Evolutionary conservation across 2,888 invertebrate genomes (phyloP), one percentile per base, ranked within the genome.

Genomic region (Endomychus coccineus): DNA sequence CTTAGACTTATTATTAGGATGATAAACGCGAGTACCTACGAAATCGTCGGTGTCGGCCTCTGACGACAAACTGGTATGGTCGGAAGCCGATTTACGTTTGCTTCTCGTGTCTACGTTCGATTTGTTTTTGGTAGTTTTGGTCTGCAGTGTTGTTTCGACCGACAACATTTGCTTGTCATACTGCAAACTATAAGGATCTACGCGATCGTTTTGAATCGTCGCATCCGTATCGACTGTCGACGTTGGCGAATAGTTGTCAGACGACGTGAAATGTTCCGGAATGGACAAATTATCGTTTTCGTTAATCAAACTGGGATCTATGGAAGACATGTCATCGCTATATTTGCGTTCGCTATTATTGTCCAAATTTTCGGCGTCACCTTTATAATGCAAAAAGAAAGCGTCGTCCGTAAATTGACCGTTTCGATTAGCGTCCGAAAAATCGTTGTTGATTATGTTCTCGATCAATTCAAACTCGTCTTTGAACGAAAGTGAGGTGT

Each of bases 231-330:
- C 54, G 14, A 44, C 43, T 9, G 51, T 54, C n/a, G 55, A 55
- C 14, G 49, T 50, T 2, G 59, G 56, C 6, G 60, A 61, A 19
- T 45, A 50, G 29, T 54, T 48, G 34, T 57, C 55, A 7, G n/a
- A n/a, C 11, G 25, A 24, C 4, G 19, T 42, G 16, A 58, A 42
- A 46, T 58, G 47, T 23, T 62, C 62, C 9, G 64, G 64, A 31
- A 80, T 75, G 11, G 78, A 73, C 31, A 81, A 66, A 65, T 80
- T 80, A 60, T 81, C 80, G 58, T 76, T 77, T 64, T 77, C 77
- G 60, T 82, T 81, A 39, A 81, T 81, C 39, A 81, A 67, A 49
- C 71, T 66, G 16, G 75, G 75, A 56, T 77, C 75, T 42, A 76
- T 75, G 14, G 69, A 67, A 16, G 51, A 51, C 35, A 54, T 45